Evolutionary conservation across 2,888 invertebrate genomes (phyloP).

Genomic region (Eurytoma adleriae): DNA sequence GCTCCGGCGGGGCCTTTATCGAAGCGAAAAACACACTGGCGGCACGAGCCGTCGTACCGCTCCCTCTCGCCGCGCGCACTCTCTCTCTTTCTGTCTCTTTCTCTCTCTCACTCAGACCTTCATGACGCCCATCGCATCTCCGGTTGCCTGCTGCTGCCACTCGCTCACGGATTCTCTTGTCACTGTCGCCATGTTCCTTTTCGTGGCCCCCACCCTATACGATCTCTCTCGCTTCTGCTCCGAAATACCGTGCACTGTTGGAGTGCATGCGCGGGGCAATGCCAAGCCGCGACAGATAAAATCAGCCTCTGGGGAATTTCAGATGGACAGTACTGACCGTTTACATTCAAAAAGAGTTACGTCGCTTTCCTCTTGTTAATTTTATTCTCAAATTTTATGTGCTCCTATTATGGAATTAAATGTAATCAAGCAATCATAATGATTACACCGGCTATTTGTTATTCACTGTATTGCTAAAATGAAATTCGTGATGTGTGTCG

Average conservation of each 20-base stretch:
- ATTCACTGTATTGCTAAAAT: no score
- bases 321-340: no score
- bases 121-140: constrained; percentile 69
- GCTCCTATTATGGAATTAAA: no score
- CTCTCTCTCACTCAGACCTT: constrained; percentile 56
- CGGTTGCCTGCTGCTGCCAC: constrained; percentile 59
- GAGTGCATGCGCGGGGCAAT: neutral
- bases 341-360: no score
- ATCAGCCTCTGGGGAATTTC: neutral
- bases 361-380: no score
- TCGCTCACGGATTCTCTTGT: constrained; percentile 65
- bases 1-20: neutral
- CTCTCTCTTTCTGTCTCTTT: neutral
- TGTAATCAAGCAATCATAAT: no score
- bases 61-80: neutral
- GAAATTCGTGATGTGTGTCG: no score
- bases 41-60: neutral
- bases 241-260: neutral
- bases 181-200: constrained; percentile 61
- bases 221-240: neutral
- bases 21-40: neutral
- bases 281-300: no score
- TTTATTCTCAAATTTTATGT: no score
- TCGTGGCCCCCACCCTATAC: constrained; percentile 5
- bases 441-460: no score